Base-by-base conservation (phyloP, 2,113 vertebrate genomes). In the Neoarius graeffei region DNA sequence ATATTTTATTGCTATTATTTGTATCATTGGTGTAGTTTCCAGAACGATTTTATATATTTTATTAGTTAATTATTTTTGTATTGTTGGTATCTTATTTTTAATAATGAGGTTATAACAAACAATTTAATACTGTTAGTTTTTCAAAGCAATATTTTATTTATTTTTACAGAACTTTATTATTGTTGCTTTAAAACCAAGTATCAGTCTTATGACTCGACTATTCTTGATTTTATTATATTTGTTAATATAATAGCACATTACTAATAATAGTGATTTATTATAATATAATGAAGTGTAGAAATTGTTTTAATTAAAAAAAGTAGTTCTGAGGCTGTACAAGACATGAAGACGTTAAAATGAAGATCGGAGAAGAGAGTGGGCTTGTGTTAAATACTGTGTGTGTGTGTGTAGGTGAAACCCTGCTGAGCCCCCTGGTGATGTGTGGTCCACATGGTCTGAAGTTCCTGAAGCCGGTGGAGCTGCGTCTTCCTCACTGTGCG, bases 381-480 rank as follows among this genome's bases (percentile, higher is more conserved):
- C 5, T 23, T 5, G 73, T 13, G 54, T 1, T 74, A 50, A 74
- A 23, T 19, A 5, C 9, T 52, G 25, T 56, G 23, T 85, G 23
- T 93, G 9, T 91, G 69, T 64, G 13, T 88, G 0, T 48, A 99
- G 98, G 98, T 90, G 98, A 99, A 95, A 99, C 98, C 0, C 96
- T 99, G 91, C 97, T 99, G 84, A 99, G 98, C 95, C 98, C 98
- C 1, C 93, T 99, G 93, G 98, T 99, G 92, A 99, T 99, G 98
- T 99, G 98, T 81, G 98, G 98, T 91, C 98, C 98, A 90, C 98
- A 99, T 74, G 98, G 98, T 95, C 96, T 99, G 88, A 99, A 99
- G 96, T 99, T 99, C 96, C 96, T 97, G 97, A 99, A 99, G 95
- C 98, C 98, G 0, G 98, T 99, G 96, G 98, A 99, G 96, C 98